phyloP scores from a whole-genome alignment of 2,113 vertebrate species.

The Symphodus melops region DNA sequence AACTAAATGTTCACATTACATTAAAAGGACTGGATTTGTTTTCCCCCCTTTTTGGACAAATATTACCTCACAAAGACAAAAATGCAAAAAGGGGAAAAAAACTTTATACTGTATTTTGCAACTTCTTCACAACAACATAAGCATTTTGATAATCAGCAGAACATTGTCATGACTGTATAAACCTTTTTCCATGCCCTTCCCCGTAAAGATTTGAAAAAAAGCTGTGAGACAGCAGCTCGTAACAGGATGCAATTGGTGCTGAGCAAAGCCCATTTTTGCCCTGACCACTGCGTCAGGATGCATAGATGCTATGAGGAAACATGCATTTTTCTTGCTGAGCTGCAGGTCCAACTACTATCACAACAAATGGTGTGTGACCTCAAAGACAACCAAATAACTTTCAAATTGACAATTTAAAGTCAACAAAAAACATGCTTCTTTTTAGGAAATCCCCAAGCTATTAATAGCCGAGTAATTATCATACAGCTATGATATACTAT shows the following conservation, averaged over 20 bases:
- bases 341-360: constrained; percentile 24
- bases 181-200: constrained; percentile 68
- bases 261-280: constrained; percentile 66
- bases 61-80: background rate
- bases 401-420: constrained; percentile 13
- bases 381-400: constrained; percentile 5
- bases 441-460: constrained; percentile 20
- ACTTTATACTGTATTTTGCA: constrained; percentile 40
- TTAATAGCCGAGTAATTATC: constrained; percentile 17
- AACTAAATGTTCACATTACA: constrained; percentile 17
- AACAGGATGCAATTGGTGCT: constrained; percentile 70
- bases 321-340: constrained; percentile 45
- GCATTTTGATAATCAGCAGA: constrained; percentile 62
- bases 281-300: constrained; percentile 50
- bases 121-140: constrained; percentile 45
- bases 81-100: constrained; percentile 6
- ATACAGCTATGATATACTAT: background rate
- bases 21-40: background rate
- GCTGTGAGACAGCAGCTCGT: constrained; percentile 65
- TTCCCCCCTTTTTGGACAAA: background rate
- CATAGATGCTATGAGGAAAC: constrained; percentile 46
- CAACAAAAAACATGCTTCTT: background rate
- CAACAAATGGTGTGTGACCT: constrained; percentile 35
- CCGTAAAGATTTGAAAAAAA: constrained; percentile 58
- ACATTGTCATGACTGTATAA: constrained; percentile 38